These are phyloP conservation scores for Nezara viridula DNA, from an alignment of 2,888 invertebrate genomes.

Conservation along the genomic window DNA sequence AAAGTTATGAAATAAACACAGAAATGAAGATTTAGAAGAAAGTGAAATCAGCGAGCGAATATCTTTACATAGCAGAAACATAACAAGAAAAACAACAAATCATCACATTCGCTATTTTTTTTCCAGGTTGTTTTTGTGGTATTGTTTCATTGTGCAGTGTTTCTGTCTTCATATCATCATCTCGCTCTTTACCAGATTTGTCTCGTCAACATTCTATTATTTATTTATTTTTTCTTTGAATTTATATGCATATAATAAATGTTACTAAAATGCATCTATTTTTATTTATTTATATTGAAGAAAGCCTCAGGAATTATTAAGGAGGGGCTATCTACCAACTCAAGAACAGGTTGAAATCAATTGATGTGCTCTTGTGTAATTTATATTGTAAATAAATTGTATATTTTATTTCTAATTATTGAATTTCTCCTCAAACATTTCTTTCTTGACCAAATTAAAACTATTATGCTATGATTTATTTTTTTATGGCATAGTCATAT, in stretches of 20 bases:
- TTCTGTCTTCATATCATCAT: constrained; percentile 19
- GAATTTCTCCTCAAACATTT: neutral
- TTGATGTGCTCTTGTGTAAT: constrained; percentile 28
- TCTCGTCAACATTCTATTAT: constrained; percentile 23
- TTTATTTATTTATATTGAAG: constrained; percentile 51
- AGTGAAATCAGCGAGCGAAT: neutral
- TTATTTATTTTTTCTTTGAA: constrained; percentile 46
- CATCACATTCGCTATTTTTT: constrained; percentile 8
- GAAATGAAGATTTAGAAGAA: constrained; percentile 17
- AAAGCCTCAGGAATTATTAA: constrained; percentile 51
- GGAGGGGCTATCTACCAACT: constrained; percentile 40
- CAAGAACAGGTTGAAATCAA: constrained; percentile 26
- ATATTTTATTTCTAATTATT: constrained; percentile 27
- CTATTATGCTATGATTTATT: no score
- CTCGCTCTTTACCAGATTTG: constrained; percentile 28
- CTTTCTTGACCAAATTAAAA: neutral
- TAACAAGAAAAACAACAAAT: constrained; percentile 33
- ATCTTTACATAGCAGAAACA: neutral
- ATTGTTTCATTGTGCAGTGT: constrained; percentile 39
- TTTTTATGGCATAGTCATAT: no score
- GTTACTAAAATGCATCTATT: constrained; percentile 47
- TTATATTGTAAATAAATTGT: constrained; percentile 29
- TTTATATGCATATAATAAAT: constrained; percentile 48
- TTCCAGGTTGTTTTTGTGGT: constrained; percentile 20
- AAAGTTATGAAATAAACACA: neutral